phyloP scores from a whole-genome alignment of 2,888 invertebrate species.

The Stramonita haemastoma region DNA sequence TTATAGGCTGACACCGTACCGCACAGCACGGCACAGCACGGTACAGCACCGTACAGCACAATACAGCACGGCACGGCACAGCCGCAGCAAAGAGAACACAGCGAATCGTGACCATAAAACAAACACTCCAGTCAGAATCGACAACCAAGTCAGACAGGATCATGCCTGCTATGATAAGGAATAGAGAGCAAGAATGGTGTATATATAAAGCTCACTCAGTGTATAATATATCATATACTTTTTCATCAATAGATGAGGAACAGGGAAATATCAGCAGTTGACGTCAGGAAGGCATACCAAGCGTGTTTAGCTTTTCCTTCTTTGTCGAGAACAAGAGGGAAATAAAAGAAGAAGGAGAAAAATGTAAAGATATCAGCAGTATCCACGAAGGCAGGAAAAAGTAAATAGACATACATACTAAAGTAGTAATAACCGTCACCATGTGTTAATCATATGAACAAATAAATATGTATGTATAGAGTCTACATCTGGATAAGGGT shows the following conservation, averaged over 20 bases:
- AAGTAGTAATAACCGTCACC: neutral
- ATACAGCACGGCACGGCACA: neutral
- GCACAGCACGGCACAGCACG: neutral
- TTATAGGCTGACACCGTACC: too few species aligned
- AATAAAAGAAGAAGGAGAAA: too few species aligned
- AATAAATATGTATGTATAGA: neutral
- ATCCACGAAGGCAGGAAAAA: neutral
- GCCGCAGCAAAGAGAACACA: neutral
- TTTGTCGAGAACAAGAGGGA: neutral
- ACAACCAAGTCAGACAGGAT: neutral
- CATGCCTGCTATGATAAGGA: neutral
- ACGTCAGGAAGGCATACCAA: neutral
- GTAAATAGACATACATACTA: neutral
- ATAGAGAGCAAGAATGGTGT: neutral
- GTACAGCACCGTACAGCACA: neutral
- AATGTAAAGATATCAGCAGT: neutral
- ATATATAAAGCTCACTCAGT: neutral
- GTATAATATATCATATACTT: neutral
- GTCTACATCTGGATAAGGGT: neutral
- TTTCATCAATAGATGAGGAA: neutral
- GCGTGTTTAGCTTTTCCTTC: neutral
- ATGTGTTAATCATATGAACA: neutral
- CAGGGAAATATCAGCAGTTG: constrained; percentile 7
- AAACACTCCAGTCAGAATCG: neutral
- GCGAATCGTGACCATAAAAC: neutral